Evolutionary conservation across 2,888 invertebrate species (phyloP).

Genomic region (Temnothorax ravouxi): DNA sequence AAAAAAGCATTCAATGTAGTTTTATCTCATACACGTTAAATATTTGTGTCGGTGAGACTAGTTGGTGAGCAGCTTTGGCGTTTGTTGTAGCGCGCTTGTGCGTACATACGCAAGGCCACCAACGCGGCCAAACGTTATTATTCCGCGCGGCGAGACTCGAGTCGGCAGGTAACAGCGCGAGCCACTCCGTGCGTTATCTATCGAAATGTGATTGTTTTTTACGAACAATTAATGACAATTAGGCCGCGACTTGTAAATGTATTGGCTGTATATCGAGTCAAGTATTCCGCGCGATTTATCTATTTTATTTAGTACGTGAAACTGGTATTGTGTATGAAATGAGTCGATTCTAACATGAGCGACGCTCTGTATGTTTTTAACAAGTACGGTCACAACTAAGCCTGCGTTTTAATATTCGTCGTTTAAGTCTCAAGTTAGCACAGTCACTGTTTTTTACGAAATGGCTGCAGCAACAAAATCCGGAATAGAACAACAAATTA

Average conservation of each 20-base stretch:
- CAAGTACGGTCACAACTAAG: background rate
- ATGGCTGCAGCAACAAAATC: too few species aligned
- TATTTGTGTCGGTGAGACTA: background rate
- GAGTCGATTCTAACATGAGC: background rate
- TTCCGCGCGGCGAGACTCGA: background rate
- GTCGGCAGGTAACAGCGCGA: background rate
- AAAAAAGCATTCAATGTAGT: background rate
- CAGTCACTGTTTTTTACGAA: too few species aligned
- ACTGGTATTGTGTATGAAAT: background rate
- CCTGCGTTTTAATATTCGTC: background rate
- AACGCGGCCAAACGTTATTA: background rate
- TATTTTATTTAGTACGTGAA: background rate
- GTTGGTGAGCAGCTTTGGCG: background rate
- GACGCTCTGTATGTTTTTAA: background rate
- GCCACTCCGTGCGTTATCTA: background rate
- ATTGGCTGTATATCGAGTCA: background rate
- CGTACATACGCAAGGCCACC: background rate
- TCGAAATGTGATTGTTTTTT: conserved; percentile 2
- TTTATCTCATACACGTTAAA: background rate
- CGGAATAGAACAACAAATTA: too few species aligned
- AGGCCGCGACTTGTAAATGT: background rate
- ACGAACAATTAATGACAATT: background rate
- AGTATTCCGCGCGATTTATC: background rate
- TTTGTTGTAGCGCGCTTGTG: background rate
- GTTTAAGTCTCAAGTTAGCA: too few species aligned